These are phyloP conservation scores for Eulemur rubriventer DNA, from an alignment of 2,797 vertebrate species.

Conservation along the genomic window DNA sequence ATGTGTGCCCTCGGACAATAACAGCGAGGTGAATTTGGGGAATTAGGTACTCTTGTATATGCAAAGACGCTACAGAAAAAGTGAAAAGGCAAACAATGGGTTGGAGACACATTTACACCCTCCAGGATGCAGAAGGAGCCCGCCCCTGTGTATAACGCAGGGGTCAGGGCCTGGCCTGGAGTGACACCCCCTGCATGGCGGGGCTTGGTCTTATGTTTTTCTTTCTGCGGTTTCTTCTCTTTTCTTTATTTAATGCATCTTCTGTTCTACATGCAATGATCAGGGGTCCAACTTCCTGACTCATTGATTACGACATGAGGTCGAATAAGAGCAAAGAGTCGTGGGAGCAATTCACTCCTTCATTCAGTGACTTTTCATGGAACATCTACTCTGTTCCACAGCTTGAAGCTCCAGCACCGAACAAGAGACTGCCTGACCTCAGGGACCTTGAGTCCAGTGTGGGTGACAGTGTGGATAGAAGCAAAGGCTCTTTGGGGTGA, in stretches of 20 bases:
- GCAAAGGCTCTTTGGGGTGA: neutral
- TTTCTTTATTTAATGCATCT: neutral
- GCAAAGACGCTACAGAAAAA: neutral
- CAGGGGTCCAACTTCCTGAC: neutral
- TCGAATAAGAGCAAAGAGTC: neutral
- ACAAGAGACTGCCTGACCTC: neutral
- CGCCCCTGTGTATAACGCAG: too few species aligned
- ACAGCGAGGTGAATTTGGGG: neutral
- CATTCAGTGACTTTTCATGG: neutral
- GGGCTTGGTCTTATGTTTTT: neutral
- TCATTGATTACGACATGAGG: neutral
- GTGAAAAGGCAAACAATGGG: neutral
- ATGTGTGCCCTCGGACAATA: neutral
- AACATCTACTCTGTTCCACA: neutral
- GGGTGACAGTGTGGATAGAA: neutral
- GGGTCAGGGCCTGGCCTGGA: neutral
- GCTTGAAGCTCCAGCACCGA: neutral
- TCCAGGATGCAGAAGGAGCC: neutral
- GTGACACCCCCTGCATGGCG: fast-evolving
- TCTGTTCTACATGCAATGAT: neutral
- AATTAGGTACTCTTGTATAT: neutral
- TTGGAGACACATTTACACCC: fast-evolving
- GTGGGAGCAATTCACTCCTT: too few species aligned
- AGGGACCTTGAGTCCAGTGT: neutral
- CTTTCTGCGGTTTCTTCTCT: neutral